Conservation (phyloP, 2,888 invertebrate species). For the Stenodema calcarata region DNA sequence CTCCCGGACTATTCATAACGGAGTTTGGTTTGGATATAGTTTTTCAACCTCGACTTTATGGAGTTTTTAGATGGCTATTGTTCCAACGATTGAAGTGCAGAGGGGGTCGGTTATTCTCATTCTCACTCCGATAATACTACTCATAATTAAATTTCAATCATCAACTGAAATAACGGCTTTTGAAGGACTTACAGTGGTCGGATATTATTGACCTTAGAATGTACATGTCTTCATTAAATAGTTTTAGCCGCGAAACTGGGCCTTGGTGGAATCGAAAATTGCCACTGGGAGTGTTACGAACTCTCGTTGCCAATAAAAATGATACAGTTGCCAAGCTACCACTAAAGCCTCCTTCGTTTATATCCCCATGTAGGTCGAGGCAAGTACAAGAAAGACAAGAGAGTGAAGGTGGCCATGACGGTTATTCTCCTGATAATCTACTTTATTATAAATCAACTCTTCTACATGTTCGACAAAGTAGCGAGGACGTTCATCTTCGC, state of each 20-base stretch:
- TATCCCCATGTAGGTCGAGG: constrained; percentile 40
- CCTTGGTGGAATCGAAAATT: not conserved
- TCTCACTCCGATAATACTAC: no score
- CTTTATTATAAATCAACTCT: constrained; percentile 54
- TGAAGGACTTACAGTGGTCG: no score
- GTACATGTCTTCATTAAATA: no score
- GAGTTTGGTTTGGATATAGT: no score
- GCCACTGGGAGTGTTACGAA: not conserved
- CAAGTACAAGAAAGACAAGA: constrained; percentile 54
- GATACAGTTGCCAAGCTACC: not conserved
- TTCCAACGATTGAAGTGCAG: no score
- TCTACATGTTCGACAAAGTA: constrained; percentile 55
- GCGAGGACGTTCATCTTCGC: constrained; percentile 54
- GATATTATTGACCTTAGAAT: no score
- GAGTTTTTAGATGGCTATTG: no score
- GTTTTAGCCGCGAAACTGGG: not conserved
- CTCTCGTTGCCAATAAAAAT: not conserved
- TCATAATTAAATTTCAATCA: no score
- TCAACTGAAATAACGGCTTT: no score
- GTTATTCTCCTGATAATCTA: constrained; percentile 54
- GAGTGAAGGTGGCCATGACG: constrained; percentile 53
- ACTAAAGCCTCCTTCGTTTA: not conserved
- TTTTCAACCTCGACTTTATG: no score
- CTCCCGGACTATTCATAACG: no score
- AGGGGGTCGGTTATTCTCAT: no score